A percentile compares a stretch with the other conserved stretches of the same genome.
These are phyloP conservation scores for Tenthredo mesomela DNA, from an alignment of 2,888 invertebrate species.

Conservation along the genomic window DNA sequence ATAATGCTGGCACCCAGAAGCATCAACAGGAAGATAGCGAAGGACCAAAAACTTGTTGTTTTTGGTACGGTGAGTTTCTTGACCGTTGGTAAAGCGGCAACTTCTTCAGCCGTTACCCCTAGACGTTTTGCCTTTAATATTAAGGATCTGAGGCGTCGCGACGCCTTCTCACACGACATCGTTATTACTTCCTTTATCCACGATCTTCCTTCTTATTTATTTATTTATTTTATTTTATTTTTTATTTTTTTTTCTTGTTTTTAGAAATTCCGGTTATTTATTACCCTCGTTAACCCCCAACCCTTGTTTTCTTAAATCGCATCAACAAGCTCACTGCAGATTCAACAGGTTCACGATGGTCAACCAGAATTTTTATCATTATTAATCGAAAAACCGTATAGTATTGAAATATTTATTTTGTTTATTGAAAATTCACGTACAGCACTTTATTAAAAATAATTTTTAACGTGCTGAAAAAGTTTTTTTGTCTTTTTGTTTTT, in stretches of 20 bases:
- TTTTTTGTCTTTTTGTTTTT: background rate
- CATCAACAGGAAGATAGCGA: slow-evolving; percentile 62
- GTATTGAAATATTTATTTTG: background rate
- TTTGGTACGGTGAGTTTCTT: slow-evolving; percentile 66
- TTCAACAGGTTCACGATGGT: slow-evolving; percentile 42
- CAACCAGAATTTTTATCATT: slow-evolving; percentile 32
- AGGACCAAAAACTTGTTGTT: slow-evolving; percentile 62
- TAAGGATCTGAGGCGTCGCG: slow-evolving; percentile 66
- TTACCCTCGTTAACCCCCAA: slow-evolving; percentile 33
- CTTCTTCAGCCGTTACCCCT: slow-evolving; percentile 66
- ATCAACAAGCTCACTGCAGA: background rate
- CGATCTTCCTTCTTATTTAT: slow-evolving; percentile 21
- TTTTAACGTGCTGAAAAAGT: background rate
- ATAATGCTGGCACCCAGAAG: slow-evolving; percentile 64
- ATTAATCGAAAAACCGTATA: background rate
- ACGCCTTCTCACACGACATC: slow-evolving; percentile 71
- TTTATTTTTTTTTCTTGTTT: background rate
- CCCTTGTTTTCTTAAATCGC: slow-evolving; percentile 34
- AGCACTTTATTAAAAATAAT: background rate
- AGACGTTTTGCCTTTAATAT: slow-evolving; percentile 67
- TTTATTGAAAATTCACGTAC: background rate
- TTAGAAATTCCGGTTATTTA: slow-evolving; percentile 7
- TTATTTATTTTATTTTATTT: background rate
- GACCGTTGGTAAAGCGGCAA: slow-evolving; percentile 66
- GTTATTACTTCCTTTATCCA: slow-evolving; percentile 53